Conservation (phyloP, 2,888 invertebrate species). For the Campoletis raptor region DNA sequence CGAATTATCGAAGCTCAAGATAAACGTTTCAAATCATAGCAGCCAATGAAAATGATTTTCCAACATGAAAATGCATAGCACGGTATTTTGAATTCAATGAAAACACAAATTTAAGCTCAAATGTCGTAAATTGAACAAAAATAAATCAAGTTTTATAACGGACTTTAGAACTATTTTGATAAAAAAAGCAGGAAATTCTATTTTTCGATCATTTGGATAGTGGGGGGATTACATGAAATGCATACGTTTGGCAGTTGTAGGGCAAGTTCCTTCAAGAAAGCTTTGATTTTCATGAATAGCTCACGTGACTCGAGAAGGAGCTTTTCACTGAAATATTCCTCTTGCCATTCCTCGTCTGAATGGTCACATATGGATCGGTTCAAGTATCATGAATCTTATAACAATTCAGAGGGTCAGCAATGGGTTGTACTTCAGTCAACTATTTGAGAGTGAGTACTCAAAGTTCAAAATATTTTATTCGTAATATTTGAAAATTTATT, state of each 20-base stretch:
- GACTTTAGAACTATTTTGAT: background rate
- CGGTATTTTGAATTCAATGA: no score
- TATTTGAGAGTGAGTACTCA: background rate
- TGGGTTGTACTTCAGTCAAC: background rate
- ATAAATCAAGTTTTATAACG: background rate
- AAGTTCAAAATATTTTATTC: background rate
- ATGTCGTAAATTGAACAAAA: background rate
- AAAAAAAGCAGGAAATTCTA: background rate
- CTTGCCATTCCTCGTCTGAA: background rate
- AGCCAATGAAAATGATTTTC: background rate
- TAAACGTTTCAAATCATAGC: background rate
- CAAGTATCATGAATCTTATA: background rate
- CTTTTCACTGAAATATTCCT: slow-evolving; percentile 9
- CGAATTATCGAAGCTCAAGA: background rate
- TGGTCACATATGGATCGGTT: slow-evolving; percentile 1
- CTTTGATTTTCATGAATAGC: background rate
- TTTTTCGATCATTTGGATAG: background rate
- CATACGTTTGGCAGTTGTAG: background rate
- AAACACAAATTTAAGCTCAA: no score
- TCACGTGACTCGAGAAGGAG: background rate
- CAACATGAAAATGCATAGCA: background rate
- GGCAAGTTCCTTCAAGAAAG: background rate
- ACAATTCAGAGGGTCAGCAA: background rate
- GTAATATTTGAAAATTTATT: slow-evolving; percentile 3
- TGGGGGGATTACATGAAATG: background rate